Evolutionary conservation across 2,113 vertebrate species (phyloP).

Genomic region (Elgaria multicarinata): DNA sequence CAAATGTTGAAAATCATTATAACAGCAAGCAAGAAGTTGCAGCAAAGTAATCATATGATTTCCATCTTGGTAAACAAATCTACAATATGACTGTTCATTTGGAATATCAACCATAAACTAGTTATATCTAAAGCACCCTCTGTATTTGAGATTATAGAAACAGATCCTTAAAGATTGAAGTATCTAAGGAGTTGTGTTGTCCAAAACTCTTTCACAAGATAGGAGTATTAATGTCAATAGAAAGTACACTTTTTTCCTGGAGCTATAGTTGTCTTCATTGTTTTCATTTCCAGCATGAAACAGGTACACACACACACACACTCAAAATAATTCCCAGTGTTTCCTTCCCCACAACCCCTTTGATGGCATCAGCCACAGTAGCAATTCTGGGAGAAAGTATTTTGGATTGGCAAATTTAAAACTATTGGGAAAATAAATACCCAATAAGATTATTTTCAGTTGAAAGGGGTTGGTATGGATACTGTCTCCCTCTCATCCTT

Average conservation of each 20-base stretch:
- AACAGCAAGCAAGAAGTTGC: neutral
- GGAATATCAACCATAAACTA: neutral
- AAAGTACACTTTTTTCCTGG: neutral
- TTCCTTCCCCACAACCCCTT: neutral
- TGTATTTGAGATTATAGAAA: neutral
- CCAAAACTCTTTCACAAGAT: neutral
- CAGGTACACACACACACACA: neutral
- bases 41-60: neutral
- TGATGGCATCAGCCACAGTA: neutral
- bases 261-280: neutral
- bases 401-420: constrained; percentile 31
- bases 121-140: neutral
- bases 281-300: neutral
- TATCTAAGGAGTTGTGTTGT: neutral
- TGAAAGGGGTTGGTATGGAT: constrained; percentile 31
- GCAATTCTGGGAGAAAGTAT: constrained; percentile 18
- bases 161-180: neutral
- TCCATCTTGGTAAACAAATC: neutral
- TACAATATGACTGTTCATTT: neutral
- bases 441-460: neutral
- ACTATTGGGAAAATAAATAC: constrained; percentile 37
- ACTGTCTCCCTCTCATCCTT: neutral
- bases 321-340: neutral
- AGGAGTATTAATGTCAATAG: neutral
- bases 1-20: neutral